Evolutionary conservation across 1,140 invertebrate species (phyloP).

Genomic region (Neomicropteryx cornuta): DNA sequence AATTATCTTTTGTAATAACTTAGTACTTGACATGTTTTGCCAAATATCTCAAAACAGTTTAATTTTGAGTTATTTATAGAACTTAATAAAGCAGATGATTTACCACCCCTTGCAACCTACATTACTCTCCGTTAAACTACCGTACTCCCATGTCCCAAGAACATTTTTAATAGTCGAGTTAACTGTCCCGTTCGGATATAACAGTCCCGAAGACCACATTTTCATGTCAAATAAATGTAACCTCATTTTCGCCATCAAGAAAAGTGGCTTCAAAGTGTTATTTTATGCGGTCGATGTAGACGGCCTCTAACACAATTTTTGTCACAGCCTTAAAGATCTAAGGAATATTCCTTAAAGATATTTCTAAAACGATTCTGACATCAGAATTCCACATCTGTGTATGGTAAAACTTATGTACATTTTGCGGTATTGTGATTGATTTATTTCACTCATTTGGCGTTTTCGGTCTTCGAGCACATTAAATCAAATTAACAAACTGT

Average conservation of each 20-base stretch:
- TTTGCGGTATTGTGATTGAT: neutral
- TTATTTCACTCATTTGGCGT: neutral
- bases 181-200: too few relatives aligned
- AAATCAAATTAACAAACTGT: neutral
- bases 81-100: neutral
- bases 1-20: neutral
- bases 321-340: neutral
- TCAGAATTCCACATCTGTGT: neutral
- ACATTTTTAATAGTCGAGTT: too few relatives aligned
- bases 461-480: neutral
- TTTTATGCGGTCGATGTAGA: too few relatives aligned
- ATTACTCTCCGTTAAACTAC: neutral
- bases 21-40: neutral
- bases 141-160: neutral
- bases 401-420: constrained; percentile 1
- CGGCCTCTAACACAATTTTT: too few relatives aligned
- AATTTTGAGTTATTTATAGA: neutral
- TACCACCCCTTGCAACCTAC: neutral
- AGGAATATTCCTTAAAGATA: neutral
- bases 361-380: constrained; percentile 1
- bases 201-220: too few relatives aligned
- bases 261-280: too few relatives aligned
- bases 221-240: too few relatives aligned
- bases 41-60: neutral
- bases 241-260: too few relatives aligned